phyloP scores from a whole-genome alignment of 2,113 vertebrate genomes.

The Thermophis baileyi region DNA sequence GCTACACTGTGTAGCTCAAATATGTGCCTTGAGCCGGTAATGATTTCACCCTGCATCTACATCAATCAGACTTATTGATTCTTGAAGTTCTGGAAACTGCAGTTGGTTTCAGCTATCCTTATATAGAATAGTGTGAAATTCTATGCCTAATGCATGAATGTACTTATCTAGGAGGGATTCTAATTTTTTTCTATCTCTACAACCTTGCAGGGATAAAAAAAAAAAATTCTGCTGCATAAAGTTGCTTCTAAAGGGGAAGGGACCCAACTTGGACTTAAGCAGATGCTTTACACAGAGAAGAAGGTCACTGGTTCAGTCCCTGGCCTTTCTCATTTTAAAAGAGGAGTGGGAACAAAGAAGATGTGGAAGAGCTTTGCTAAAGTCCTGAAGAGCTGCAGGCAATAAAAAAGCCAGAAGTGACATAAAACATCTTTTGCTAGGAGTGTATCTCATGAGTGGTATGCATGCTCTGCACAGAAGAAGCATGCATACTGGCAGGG shows the following conservation, averaged over 20 bases:
- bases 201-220: neutral
- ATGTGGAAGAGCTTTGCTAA: neutral
- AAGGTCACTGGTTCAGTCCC: neutral
- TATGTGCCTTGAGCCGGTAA: neutral
- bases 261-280: neutral
- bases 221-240: neutral
- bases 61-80: neutral
- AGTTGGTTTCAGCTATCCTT: neutral
- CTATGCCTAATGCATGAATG: neutral
- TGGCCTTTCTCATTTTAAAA: neutral
- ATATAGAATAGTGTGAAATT: neutral
- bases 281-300: neutral
- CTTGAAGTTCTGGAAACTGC: neutral
- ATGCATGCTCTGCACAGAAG: neutral
- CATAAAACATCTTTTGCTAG: neutral
- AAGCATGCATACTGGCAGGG: neutral
- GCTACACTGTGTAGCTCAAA: neutral
- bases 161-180: neutral
- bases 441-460: neutral
- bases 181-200: neutral
- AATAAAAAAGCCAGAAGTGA: neutral
- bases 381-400: neutral
- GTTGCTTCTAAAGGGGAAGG: neutral
- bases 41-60: neutral
- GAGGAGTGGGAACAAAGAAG: too few relatives aligned